Conservation (phyloP, 2,797 vertebrate genomes). For the Pipistrellus pipistrellus region DNA sequence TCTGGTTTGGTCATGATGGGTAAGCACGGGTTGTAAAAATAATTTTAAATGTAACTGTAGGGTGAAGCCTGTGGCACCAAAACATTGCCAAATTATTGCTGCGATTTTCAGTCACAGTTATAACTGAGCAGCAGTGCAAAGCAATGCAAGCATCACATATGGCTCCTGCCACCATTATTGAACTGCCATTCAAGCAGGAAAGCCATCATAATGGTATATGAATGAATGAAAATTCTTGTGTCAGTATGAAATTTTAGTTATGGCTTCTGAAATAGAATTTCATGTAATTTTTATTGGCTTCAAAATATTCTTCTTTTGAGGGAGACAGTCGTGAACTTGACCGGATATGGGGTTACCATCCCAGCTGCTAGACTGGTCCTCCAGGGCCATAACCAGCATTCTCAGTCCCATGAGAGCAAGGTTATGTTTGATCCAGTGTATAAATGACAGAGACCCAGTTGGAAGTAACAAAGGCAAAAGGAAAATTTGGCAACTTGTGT, state of each 20-base stretch:
- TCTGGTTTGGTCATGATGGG: background rate
- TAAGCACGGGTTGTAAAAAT: background rate
- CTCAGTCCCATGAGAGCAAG: no score
- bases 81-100: background rate
- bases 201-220: background rate
- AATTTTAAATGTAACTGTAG: background rate
- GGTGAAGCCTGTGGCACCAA: background rate
- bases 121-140: background rate
- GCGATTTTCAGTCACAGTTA: background rate
- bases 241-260: no score
- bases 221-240: background rate
- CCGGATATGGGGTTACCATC: background rate
- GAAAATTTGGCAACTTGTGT: no score
- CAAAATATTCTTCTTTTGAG: background rate
- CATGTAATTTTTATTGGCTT: background rate
- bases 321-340: background rate
- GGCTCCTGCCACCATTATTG: background rate
- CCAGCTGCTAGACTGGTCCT: no score
- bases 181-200: background rate
- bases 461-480: no score
- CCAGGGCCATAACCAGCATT: no score
- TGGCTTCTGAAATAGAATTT: background rate
- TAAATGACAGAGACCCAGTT: no score
- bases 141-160: fast-evolving
- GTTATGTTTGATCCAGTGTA: no score